Conservation (phyloP, 2,888 invertebrate species). For the Acrobasis repandana region DNA sequence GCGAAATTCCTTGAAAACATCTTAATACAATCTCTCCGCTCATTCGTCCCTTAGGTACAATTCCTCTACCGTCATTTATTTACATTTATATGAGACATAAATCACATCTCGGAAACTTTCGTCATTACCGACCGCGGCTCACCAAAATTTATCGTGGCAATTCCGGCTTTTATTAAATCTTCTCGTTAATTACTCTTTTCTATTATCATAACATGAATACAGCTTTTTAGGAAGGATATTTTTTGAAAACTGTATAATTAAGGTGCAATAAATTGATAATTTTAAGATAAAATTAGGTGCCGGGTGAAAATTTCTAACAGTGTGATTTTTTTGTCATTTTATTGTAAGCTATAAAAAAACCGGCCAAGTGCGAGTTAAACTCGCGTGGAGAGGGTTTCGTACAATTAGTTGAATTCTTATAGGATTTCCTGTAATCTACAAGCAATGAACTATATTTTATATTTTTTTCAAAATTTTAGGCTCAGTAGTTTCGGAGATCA, state of each 20-base stretch:
- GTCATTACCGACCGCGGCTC: constrained; percentile 12
- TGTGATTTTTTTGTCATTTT: too few relatives aligned
- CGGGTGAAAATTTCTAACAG: too few relatives aligned
- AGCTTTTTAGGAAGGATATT: constrained; percentile 5
- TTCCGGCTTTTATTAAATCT: constrained; percentile 24
- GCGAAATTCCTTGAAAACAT: neutral
- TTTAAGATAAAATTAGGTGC: neutral
- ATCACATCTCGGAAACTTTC: constrained; percentile 17
- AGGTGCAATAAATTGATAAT: neutral
- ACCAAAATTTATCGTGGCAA: constrained; percentile 23
- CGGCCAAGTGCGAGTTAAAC: too few relatives aligned
- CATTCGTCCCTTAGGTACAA: neutral
- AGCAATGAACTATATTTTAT: too few relatives aligned
- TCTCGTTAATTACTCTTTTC: constrained; percentile 20
- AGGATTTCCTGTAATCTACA: too few relatives aligned
- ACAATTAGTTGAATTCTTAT: too few relatives aligned
- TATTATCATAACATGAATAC: constrained; percentile 21
- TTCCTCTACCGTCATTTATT: constrained; percentile 13
- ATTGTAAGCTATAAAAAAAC: too few relatives aligned
- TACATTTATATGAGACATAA: constrained; percentile 19
- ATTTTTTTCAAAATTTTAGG: too few relatives aligned
- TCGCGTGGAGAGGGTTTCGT: too few relatives aligned
- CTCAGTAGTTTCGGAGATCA: too few relatives aligned
- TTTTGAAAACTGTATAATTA: constrained; percentile 7
- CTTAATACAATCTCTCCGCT: neutral